These are phyloP conservation scores for Uloborus diversus DNA, from an alignment of 1,140 invertebrate species.

Conservation along the genomic window DNA sequence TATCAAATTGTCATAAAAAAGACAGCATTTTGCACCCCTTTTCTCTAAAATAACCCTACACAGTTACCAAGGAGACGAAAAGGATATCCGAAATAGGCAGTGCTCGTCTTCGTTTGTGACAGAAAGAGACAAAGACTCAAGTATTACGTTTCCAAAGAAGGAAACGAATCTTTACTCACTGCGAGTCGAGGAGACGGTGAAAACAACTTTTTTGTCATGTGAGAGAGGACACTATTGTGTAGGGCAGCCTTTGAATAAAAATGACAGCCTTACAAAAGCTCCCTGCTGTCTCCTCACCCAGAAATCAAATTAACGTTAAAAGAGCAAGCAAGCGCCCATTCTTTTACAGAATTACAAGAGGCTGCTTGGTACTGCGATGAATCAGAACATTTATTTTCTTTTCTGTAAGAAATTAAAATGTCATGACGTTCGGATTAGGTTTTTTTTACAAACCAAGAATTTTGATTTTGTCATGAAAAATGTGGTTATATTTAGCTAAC, in stretches of 20 bases:
- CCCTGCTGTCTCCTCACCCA: conserved; percentile 1
- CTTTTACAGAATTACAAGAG: not conserved
- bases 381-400: no score
- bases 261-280: conserved; percentile 31
- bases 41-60: conserved; percentile 3
- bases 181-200: not conserved
- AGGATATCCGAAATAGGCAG: not conserved
- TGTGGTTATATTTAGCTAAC: no score
- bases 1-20: conserved; percentile 10
- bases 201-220: conserved; percentile 32
- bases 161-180: conserved; percentile 10
- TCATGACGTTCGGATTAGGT: no score
- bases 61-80: conserved; percentile 3
- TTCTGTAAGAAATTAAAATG: no score
- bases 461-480: no score
- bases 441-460: no score
- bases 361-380: no score
- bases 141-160: conserved; percentile 37
- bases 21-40: conserved; percentile 10
- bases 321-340: not conserved
- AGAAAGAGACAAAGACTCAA: conserved; percentile 28
- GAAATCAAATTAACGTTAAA: conserved; percentile 35
- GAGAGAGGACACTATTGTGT: not conserved
- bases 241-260: conserved; percentile 39
- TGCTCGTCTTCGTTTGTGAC: not conserved